These are phyloP conservation scores for Vidua macroura DNA, from an alignment of 2,113 vertebrate genomes.

Conservation along the genomic window DNA sequence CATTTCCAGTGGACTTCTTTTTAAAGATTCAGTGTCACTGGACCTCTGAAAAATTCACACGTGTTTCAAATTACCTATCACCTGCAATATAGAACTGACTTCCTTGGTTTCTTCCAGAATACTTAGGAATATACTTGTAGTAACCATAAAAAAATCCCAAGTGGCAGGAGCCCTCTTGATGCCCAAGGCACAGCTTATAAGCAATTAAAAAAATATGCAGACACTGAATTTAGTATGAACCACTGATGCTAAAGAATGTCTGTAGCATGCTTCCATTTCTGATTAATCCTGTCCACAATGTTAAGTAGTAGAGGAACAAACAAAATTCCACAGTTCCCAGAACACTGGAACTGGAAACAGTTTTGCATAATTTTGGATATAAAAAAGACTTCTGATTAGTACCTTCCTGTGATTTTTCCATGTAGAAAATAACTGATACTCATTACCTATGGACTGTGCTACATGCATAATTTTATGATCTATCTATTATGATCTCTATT, in stretches of 20 bases:
- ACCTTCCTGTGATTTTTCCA: background rate
- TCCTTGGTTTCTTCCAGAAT: background rate
- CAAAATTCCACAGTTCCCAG: background rate
- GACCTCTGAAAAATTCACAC: background rate
- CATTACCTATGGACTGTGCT: background rate
- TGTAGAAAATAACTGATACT: background rate
- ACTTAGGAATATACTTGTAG: background rate
- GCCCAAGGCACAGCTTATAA: background rate
- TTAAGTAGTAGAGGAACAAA: background rate
- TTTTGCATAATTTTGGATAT: background rate
- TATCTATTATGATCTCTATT: background rate
- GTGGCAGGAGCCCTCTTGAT: background rate
- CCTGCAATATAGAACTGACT: background rate
- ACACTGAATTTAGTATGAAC: background rate
- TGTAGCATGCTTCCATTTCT: background rate
- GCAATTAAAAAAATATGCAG: background rate
- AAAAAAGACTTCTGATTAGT: background rate
- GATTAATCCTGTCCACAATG: background rate
- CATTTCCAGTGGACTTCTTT: background rate
- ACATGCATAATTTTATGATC: background rate
- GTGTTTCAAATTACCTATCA: background rate
- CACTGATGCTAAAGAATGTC: background rate
- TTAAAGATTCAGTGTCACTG: background rate
- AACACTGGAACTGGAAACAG: background rate
- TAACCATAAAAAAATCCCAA: background rate